Base-by-base conservation (phyloP, 2,113 vertebrate species). In the Dendropsophus ebraccatus region DNA sequence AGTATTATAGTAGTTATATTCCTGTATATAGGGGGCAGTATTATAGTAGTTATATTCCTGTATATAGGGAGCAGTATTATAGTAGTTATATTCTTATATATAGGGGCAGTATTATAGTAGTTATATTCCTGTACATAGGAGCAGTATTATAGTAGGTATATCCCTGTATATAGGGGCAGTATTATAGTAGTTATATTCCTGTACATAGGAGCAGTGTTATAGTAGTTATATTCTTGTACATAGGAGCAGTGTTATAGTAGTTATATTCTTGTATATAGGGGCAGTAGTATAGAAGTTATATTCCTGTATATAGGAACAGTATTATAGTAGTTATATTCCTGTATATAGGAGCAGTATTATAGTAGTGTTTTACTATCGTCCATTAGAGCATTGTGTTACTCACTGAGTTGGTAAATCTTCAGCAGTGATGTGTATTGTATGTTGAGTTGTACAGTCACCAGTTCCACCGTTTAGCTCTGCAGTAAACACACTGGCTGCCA, bases 401-500 rank as follows among this genome's bases (percentile, higher is more conserved):
- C 25, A 12, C 10, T 8, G 25, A 28, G 60, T 25, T 67, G 13
- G 30, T 67, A 67, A 2, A 32, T 32, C 7, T 69, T 35, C 30
- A 14, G 62, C 10, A 32, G 62, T 25, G 4, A 7, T 32, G 14
- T 21, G 8, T n/a, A 67, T 30, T 37, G 7, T 21, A 32, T 6
- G 28, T 32, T 23, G 14, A 5, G 50, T 60, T 56, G 69, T 73
- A 17, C 41, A 41, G 74, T 37, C 35, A 17, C 77, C 67, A 73
- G 84, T 28, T 73, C n/a, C 30, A 32, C 56, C 28, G 25, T 86
- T 45, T 86, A 69, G 47, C 49, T 25, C 47, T n/a, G 60, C 75
- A 79, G 75, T 85, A 85, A 85, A 85, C 49, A 79, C 28, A 73
- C 49, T 74, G 1, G 23, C 19, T 89, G 79, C 89, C 91, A 83